Evolutionary conservation across 2,888 invertebrate species (phyloP).

Genomic region (Cataglyphis livida): DNA sequence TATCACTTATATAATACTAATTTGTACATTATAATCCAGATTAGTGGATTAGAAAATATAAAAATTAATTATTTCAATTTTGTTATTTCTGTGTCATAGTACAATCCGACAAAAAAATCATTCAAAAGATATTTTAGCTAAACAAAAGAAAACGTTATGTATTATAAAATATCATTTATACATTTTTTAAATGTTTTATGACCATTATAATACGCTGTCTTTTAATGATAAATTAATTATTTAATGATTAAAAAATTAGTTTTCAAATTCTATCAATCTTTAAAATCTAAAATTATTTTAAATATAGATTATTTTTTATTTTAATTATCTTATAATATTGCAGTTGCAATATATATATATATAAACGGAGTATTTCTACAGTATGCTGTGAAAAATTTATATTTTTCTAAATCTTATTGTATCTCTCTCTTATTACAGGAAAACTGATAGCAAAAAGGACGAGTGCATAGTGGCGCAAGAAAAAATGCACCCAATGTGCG

Average conservation of each 20-base stretch:
- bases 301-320: neutral
- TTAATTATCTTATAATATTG: neutral
- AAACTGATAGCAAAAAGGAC: slow-evolving; percentile 94
- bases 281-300: neutral
- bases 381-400: neutral
- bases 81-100: neutral
- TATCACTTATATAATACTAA: neutral
- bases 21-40: slow-evolving; percentile 2
- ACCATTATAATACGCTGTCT: neutral
- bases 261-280: neutral
- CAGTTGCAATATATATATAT: neutral
- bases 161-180: neutral
- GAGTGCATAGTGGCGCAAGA: slow-evolving; percentile 96
- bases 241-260: neutral
- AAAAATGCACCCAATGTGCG: slow-evolving; percentile 95
- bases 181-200: neutral
- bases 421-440: slow-evolving; percentile 87
- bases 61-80: neutral
- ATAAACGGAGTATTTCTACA: neutral
- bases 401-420: slow-evolving; percentile 5
- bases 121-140: neutral
- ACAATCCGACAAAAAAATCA: neutral
- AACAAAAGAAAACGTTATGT: neutral
- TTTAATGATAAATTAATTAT: neutral
- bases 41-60: neutral